Evolutionary conservation across 2,113 vertebrate genomes (phyloP).

Genomic region (Megaceryle torquata): DNA sequence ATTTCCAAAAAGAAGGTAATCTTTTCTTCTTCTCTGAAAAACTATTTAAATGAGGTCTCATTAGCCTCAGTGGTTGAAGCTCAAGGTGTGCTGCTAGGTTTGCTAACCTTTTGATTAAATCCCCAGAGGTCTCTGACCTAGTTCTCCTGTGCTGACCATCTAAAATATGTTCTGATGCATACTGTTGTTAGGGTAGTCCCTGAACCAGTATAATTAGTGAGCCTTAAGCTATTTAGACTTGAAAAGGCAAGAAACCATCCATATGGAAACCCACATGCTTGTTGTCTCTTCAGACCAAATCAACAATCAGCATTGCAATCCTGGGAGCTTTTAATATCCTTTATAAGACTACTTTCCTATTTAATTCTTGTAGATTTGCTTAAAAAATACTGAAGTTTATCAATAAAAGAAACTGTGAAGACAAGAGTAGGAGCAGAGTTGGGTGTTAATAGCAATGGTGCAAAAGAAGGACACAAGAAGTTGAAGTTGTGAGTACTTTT

Average conservation of each 20-base stretch:
- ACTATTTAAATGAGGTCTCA: slow-evolving; percentile 44
- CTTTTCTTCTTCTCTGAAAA: not conserved
- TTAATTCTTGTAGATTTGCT: not conserved
- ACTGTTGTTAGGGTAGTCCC: not conserved
- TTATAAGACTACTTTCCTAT: not conserved
- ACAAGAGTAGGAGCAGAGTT: not conserved
- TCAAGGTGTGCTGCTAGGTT: slow-evolving; percentile 43
- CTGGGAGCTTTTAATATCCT: not conserved
- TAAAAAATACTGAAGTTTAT: not conserved
- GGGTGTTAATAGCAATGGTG: not conserved
- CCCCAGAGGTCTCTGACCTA: slow-evolving; percentile 11
- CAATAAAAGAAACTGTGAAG: not conserved
- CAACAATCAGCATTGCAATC: not conserved
- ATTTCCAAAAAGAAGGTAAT: slow-evolving; percentile 1
- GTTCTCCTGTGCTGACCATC: slow-evolving; percentile 46
- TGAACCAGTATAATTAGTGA: slow-evolving; percentile 28
- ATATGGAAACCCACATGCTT: not conserved
- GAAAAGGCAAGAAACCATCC: slow-evolving; percentile 21
- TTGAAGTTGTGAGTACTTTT: not conserved
- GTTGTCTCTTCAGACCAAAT: not conserved
- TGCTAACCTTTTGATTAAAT: slow-evolving; percentile 46
- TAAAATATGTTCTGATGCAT: not conserved
- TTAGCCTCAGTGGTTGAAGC: slow-evolving; percentile 32
- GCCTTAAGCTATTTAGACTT: slow-evolving; percentile 41
- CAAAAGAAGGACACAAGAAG: not conserved